Conservation (phyloP, 2,888 invertebrate genomes). For the Pedicia rivosa region DNA sequence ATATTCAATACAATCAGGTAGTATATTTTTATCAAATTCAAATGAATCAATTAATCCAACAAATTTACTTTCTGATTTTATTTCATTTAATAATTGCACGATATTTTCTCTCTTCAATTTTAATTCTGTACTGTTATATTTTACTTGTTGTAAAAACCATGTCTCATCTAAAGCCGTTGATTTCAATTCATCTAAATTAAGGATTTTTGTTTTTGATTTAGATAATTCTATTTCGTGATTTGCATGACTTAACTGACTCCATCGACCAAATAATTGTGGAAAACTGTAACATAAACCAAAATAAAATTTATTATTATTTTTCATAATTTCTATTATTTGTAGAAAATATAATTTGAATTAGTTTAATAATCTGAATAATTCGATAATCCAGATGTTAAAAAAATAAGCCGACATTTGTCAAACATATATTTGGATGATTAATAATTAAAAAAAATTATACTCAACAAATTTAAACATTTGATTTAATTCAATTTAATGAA, state of each 20-base stretch:
- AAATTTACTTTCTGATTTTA: constrained; percentile 29
- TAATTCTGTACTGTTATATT: constrained; percentile 3
- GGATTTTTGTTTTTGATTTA: no score
- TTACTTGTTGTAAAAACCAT: constrained; percentile 22
- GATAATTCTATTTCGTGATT: neutral
- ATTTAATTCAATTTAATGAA: no score
- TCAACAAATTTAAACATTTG: no score
- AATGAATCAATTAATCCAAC: constrained; percentile 33
- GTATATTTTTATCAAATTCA: constrained; percentile 35
- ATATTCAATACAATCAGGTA: constrained; percentile 35
- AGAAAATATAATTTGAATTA: neutral
- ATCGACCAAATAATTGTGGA: no score
- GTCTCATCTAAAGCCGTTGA: constrained; percentile 1
- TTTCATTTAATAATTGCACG: constrained; percentile 16
- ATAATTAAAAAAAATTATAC: no score
- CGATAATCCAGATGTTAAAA: no score
- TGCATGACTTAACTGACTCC: neutral
- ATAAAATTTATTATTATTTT: no score
- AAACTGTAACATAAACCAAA: no score
- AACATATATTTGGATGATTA: no score
- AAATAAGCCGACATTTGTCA: no score
- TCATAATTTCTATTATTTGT: neutral
- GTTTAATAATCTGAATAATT: no score
- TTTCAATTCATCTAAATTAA: constrained; percentile 2
- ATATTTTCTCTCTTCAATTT: constrained; percentile 6